Base-by-base conservation (phyloP, 2,888 invertebrate species). In the Sinohyriopsis cumingii region DNA sequence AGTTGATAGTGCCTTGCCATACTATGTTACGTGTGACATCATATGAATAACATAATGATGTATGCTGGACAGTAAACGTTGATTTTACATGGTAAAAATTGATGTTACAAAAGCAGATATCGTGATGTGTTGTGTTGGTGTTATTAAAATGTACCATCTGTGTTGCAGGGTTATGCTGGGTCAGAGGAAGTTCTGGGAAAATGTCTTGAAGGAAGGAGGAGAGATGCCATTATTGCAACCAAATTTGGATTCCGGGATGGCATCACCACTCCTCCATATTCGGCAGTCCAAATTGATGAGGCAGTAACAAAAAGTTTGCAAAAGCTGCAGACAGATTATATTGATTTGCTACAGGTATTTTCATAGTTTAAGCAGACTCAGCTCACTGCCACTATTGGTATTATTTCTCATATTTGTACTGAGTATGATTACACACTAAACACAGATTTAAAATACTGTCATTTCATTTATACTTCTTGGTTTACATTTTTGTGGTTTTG, bases 301-400 rank as follows among this genome's bases (percentile, higher is more conserved):
- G 80, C 87, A 20, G 70, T 89, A 1, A 83, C 82, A 3, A 76
- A 69, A 20, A 77, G 82, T 59, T 72, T 89, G 45, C 69, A 67
- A 24, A 84, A 82, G 63, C 70, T 89, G 53, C 79, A 88, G 76
- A 89, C 87, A 25, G 77, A 77, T 20, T 88, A 88, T 71, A 80
- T 89, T 55, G 89, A 89, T 72, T 79, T 89, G 20, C 76, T 88
- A 62, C 89, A 89, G 86, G 88, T 87, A 63, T 63, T 5, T 57
- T 18, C 6, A 64, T 55, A 15, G 22, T 45, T 45, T 45, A 15
- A 15, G 2, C 45, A 45, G 45, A 15, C 45, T 45, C 15, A 3
- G 3, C 45, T 12, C 0, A 15, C 3, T 2, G 1, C 45, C 15
- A 45, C 15, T 45, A 45, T 3, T 45, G 15, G 15, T 15, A 45